Evolutionary conservation across 2,797 vertebrate species (phyloP).

Genomic region (Melanotaenia parkinsoni): DNA sequence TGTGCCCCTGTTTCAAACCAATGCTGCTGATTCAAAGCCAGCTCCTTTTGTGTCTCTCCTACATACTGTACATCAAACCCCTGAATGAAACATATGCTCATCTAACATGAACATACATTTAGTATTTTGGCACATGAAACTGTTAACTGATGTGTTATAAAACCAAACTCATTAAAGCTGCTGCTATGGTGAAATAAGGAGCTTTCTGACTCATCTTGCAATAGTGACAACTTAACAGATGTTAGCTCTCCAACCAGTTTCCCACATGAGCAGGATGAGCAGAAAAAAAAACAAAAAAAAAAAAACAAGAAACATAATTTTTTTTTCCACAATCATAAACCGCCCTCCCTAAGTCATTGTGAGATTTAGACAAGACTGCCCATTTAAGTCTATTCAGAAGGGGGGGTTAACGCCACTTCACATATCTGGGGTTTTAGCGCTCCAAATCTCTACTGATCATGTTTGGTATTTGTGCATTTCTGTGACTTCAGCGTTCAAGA

Average conservation of each 20-base stretch:
- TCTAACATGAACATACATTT: background rate
- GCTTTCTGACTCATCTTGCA: background rate
- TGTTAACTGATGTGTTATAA: background rate
- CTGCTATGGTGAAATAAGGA: background rate
- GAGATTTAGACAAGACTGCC: conserved; percentile 3
- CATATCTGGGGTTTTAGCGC: background rate
- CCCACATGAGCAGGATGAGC: background rate
- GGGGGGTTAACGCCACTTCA: background rate
- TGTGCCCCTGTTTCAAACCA: background rate
- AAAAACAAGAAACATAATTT: background rate
- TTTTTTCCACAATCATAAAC: background rate
- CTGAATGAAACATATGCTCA: background rate
- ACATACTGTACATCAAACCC: background rate
- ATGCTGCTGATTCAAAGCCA: background rate
- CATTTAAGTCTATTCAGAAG: conserved; percentile 6
- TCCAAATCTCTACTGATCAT: background rate
- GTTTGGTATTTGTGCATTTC: conserved; percentile 2
- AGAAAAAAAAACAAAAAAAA: background rate
- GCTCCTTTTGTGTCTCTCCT: background rate
- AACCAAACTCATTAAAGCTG: background rate
- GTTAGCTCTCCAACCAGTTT: background rate
- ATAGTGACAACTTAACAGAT: background rate
- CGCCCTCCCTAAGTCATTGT: conserved; percentile 1
- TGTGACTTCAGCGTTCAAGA: background rate
- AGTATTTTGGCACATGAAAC: background rate